A percentile compares a stretch with the other conserved stretches of the same genome.
Evolutionary conservation across 2,113 vertebrate genomes (phyloP).

Genomic region (Daphoenositta chrysoptera): DNA sequence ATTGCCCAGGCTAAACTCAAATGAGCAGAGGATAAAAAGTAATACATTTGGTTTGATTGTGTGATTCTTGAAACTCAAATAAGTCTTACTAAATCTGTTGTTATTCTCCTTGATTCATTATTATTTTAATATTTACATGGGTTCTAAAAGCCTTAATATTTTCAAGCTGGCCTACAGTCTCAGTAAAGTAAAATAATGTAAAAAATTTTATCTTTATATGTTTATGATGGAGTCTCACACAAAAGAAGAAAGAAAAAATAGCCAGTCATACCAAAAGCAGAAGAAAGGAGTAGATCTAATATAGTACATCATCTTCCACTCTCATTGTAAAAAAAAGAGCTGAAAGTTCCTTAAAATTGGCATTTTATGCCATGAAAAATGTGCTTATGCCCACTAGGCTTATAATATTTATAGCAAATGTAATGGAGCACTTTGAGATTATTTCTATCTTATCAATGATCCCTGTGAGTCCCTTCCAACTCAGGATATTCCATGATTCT

Average conservation of each 20-base stretch:
- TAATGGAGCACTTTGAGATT: neutral
- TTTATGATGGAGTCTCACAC: neutral
- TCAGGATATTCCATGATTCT: neutral
- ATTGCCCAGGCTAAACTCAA: neutral
- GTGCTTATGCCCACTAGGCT: neutral
- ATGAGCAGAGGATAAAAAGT: neutral
- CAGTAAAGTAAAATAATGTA: neutral
- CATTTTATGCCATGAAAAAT: neutral
- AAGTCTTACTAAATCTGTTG: neutral
- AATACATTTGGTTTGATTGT: neutral
- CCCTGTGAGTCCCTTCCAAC: neutral
- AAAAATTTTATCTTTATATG: neutral
- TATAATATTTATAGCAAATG: neutral
- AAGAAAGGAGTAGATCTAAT: neutral
- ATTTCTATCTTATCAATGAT: neutral
- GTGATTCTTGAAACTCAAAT: neutral
- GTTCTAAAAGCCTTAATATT: neutral
- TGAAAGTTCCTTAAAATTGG: neutral
- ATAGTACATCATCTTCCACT: neutral
- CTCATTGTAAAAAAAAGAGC: neutral
- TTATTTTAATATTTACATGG: neutral
- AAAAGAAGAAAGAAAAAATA: neutral
- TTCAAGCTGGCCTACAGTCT: neutral
- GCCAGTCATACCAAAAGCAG: neutral
- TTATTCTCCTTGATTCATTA: neutral